phyloP scores from a whole-genome alignment of 2,113 vertebrate species.

The Mesoclemmys tuberculata region DNA sequence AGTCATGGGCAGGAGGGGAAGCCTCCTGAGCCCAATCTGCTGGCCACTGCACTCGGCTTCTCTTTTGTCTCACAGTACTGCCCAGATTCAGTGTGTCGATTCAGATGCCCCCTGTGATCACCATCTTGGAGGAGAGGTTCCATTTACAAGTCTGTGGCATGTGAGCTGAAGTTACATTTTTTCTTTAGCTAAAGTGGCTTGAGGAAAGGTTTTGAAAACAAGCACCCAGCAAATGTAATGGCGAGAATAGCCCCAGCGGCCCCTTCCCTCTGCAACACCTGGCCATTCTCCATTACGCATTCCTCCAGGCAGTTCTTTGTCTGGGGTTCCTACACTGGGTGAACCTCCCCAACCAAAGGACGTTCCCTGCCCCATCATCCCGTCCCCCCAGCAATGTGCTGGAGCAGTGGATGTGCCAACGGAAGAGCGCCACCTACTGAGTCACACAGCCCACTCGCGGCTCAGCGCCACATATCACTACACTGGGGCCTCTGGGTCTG shows the following conservation, averaged over 20 bases:
- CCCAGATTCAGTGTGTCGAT: slow-evolving; percentile 70
- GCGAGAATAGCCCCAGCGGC: neutral
- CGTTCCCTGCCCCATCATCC: accelerated
- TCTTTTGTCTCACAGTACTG: slow-evolving; percentile 35
- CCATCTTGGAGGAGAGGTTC: slow-evolving; percentile 53
- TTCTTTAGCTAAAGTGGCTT: neutral
- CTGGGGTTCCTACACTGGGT: neutral
- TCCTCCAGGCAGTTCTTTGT: neutral
- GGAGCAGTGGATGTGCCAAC: neutral
- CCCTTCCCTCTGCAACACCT: neutral
- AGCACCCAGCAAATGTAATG: neutral
- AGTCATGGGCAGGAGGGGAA: neutral
- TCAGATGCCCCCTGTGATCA: slow-evolving; percentile 48
- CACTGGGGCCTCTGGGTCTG: neutral
- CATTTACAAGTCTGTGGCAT: slow-evolving; percentile 43
- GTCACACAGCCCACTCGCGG: no score
- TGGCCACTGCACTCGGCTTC: neutral
- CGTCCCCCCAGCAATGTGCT: neutral
- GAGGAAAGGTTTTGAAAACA: slow-evolving; percentile 13
- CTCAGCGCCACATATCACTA: no score
- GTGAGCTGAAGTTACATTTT: slow-evolving; percentile 43
- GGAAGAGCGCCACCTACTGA: no score
- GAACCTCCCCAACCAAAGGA: neutral
- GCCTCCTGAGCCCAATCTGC: neutral
- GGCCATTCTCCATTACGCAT: neutral